Evolutionary conservation across 2,888 invertebrate species (phyloP).

Genomic region (Bursaphelenchus okinawaensis): DNA sequence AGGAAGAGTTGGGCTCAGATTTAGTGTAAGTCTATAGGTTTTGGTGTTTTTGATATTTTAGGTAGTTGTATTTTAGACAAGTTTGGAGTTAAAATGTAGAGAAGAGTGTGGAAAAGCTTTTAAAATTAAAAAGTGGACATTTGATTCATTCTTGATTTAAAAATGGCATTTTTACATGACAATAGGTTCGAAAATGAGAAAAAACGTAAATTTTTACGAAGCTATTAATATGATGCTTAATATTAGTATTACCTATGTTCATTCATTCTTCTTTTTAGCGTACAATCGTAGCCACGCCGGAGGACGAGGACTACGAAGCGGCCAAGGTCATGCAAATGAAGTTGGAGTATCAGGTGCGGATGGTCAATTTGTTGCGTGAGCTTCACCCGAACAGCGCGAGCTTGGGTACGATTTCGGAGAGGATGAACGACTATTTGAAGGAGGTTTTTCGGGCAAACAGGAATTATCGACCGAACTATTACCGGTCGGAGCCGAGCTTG

Average conservation of each 20-base stretch:
- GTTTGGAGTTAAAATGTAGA: too few species aligned
- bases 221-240: too few species aligned
- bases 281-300: conserved; percentile 31
- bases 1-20: conserved; percentile 35
- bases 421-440: background rate
- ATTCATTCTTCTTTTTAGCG: too few species aligned
- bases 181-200: too few species aligned
- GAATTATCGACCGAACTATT: background rate
- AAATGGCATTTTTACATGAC: too few species aligned
- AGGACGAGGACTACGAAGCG: conserved; percentile 51
- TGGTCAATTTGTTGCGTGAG: background rate
- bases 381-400: background rate
- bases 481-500: background rate
- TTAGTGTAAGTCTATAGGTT: conserved; percentile 15
- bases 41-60: too few species aligned
- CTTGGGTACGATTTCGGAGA: background rate
- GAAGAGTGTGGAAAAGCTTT: too few species aligned
- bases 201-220: too few species aligned
- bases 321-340: conserved; percentile 44
- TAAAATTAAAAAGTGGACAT: too few species aligned
- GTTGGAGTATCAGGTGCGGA: background rate
- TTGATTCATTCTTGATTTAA: too few species aligned
- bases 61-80: too few species aligned
- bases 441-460: background rate
- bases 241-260: too few species aligned